Conservation (phyloP, 2,113 vertebrate genomes). For the Dissostichus mawsoni region DNA sequence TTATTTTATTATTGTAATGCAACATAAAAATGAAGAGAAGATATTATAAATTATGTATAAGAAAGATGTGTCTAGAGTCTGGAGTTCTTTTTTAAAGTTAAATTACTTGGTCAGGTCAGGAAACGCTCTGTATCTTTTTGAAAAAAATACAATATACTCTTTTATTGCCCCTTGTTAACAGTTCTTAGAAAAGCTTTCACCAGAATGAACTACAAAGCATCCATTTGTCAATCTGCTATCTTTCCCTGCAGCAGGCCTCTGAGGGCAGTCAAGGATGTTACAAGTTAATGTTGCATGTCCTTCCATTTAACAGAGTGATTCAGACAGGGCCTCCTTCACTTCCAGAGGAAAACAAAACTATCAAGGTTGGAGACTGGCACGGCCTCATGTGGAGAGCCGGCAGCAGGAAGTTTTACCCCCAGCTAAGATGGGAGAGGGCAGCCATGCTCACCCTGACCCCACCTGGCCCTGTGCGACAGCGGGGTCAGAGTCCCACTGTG, state of each 20-base stretch:
- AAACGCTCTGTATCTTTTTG: not conserved
- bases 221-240: constrained; percentile 29
- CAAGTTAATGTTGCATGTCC: constrained; percentile 54
- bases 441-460: constrained; percentile 62
- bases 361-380: constrained; percentile 43
- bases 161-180: constrained; percentile 3
- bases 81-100: constrained; percentile 26
- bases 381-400: constrained; percentile 18
- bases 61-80: not conserved
- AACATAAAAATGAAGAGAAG: no score
- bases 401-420: constrained; percentile 28
- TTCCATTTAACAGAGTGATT: constrained; percentile 46
- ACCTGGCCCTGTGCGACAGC: constrained; percentile 44
- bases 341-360: constrained; percentile 54
- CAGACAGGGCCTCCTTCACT: constrained; percentile 32
- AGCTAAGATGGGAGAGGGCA: constrained; percentile 39
- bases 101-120: not conserved
- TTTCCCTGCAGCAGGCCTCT: constrained; percentile 36
- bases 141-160: not conserved
- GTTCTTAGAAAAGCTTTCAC: constrained; percentile 1
- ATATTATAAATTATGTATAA: no score
- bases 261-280: constrained; percentile 56
- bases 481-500: constrained; percentile 54
- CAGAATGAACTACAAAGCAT: constrained; percentile 17
- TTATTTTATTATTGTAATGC: no score